phyloP scores from a whole-genome alignment of 1,140 invertebrate species.

The Rhyzopertha dominica region DNA sequence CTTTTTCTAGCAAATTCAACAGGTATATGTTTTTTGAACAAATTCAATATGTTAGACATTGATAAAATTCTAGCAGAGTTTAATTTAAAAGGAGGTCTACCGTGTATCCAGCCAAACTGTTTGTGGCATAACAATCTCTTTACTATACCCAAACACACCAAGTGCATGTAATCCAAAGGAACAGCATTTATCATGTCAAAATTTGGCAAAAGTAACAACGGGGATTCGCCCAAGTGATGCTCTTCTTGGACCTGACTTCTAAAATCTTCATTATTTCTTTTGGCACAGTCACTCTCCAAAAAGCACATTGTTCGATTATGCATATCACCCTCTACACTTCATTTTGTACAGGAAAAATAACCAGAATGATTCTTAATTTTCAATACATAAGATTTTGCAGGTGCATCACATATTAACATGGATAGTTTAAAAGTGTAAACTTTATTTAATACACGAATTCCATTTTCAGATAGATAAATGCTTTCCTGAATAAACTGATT shows the following conservation, averaged over 20 bases:
- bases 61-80: neutral
- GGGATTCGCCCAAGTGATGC: slow-evolving; percentile 1
- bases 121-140: slow-evolving; percentile 10
- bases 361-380: slow-evolving; percentile 4
- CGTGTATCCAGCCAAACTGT: slow-evolving; percentile 1
- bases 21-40: slow-evolving; percentile 3
- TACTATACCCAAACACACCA: slow-evolving; percentile 6
- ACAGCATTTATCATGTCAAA: slow-evolving; percentile 8
- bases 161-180: slow-evolving; percentile 10
- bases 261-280: slow-evolving; percentile 3
- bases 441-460: neutral
- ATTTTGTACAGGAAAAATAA: slow-evolving; percentile 13
- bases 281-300: neutral
- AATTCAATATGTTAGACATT: neutral
- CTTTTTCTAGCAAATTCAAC: slow-evolving; percentile 33
- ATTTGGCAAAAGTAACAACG: neutral
- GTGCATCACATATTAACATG: slow-evolving; percentile 8
- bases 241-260: slow-evolving; percentile 1
- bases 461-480: neutral
- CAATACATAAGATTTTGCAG: slow-evolving; percentile 6
- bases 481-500: slow-evolving; percentile 1
- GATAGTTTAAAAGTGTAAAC: neutral
- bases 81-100: slow-evolving; percentile 4
- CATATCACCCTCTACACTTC: slow-evolving; percentile 7
- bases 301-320: slow-evolving; percentile 1